Evolutionary conservation across 2,797 vertebrate genomes (phyloP), one percentile per base, ranked within the genome.

Genomic region (Percopsis omiscomaycus): DNA sequence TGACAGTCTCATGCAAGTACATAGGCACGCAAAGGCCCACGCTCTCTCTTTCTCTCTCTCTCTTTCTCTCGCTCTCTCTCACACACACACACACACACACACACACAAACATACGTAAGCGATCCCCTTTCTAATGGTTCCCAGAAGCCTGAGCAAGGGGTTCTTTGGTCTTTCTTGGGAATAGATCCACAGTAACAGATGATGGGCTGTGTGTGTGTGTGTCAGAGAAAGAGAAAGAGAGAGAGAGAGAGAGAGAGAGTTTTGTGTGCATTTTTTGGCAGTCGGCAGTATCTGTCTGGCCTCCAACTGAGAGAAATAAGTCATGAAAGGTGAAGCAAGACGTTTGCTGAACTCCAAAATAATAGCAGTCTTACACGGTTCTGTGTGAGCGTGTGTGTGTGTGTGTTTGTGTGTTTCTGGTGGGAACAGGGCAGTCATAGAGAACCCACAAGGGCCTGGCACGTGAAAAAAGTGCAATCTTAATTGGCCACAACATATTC

Each of bases 101-200:
- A 80, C 78, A 85, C 78, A 77, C 65, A 83, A 82, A 85, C 82
- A 86, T 45, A 60, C 78, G 83, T 86, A 91, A 91, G 86, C 77
- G 86, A 91, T 89, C 87, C 83, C 66, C 22, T 57, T 77, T 79
- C 79, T 90, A 90, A 90, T 89, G 79, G 80, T 85, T 91, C 85
- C 86, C 86, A 89, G 88, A 89, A 90, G 86, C 79, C 73, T 0
- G 63, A 74, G 85, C 74, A 75, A 77, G 78, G 88, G 87, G 82
- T 82, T 88, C 85, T 89, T 86, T 88, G 84, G 82, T 84, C 84
- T 88, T 89, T 86, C 86, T 86, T 85, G 84, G 85, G 87, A 90
- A 86, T 84, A 87, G 86, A 85, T 85, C 80, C 80, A 89, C 84
- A 89, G 79, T 82, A 85, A 86, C 84, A 87, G 84, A 88, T 86